Conservation (phyloP, 2,888 invertebrate genomes). For the Icerya purchasi region DNA sequence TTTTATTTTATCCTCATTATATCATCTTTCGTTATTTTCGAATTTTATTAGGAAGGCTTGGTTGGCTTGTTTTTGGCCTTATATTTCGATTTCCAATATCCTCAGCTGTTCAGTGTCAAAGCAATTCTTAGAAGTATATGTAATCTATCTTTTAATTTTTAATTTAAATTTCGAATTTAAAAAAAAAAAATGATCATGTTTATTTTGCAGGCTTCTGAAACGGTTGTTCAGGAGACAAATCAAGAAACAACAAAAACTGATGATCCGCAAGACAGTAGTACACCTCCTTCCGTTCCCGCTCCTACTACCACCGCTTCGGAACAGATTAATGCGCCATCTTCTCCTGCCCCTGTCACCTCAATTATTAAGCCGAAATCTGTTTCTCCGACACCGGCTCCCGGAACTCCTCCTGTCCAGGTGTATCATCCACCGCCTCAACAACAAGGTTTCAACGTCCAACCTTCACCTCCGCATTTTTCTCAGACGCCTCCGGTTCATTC, state of each 20-base stretch:
- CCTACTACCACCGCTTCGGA: constrained; percentile 5
- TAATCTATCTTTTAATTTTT: not conserved
- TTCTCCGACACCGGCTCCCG: constrained; percentile 24
- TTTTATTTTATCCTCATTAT: not conserved
- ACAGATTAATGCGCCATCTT: constrained; percentile 7
- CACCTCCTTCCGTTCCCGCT: constrained; percentile 9
- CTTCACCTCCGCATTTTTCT: not conserved
- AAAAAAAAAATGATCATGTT: not conserved
- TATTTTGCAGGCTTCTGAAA: not conserved
- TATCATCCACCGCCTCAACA: constrained; percentile 4
- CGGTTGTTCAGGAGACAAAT: not conserved
- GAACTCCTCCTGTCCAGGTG: constrained; percentile 20
- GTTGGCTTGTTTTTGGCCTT: no score
- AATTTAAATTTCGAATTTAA: not conserved
- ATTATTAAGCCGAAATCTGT: not conserved
- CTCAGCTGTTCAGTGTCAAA: no score
- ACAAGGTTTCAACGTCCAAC: constrained; percentile 6
- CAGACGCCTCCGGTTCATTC: constrained; percentile 2
- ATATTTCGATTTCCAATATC: no score
- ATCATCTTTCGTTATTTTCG: not conserved
- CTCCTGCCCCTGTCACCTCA: constrained; percentile 15
- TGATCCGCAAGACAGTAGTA: constrained; percentile 25
- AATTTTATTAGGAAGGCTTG: no score
- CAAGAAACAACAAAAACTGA: constrained; percentile 24
- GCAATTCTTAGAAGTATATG: no score